phyloP scores from a whole-genome alignment of 2,888 invertebrate species.

The Cybosia mesomella region DNA sequence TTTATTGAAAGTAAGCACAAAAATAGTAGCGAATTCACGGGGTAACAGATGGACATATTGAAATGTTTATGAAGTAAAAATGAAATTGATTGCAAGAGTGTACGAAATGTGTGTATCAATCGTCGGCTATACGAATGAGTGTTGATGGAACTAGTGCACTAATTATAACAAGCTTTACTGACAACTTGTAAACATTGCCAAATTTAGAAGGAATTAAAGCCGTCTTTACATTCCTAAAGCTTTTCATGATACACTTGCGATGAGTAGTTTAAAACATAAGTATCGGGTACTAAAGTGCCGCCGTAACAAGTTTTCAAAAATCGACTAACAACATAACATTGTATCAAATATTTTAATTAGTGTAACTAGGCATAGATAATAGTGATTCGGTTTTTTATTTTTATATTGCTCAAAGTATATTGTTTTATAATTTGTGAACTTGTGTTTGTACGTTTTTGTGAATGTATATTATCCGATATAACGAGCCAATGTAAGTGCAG shows the following conservation, averaged over 20 bases:
- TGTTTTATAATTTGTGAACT: constrained; percentile 74
- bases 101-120: constrained; percentile 41
- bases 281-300: constrained; percentile 60
- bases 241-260: constrained; percentile 55
- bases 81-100: constrained; percentile 48
- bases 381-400: constrained; percentile 84
- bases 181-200: constrained; percentile 70
- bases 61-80: constrained; percentile 42
- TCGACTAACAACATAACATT: constrained; percentile 46
- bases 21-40: constrained; percentile 37
- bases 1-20: constrained; percentile 50
- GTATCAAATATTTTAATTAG: constrained; percentile 61
- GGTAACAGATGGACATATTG: constrained; percentile 49
- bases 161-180: constrained; percentile 58
- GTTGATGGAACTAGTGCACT: constrained; percentile 49
- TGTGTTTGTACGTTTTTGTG: constrained; percentile 79
- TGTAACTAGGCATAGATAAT: constrained; percentile 66
- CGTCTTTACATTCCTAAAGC: constrained; percentile 77
- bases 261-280: constrained; percentile 45
- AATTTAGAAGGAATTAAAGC: constrained; percentile 64
- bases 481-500: constrained; percentile 83
- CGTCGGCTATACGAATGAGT: constrained; percentile 39
- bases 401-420: constrained; percentile 85
- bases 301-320: constrained; percentile 44
- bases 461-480: constrained; percentile 81